Base-by-base conservation (phyloP, 2,888 invertebrate genomes). In the Dasysyrphus tricinctus region DNA sequence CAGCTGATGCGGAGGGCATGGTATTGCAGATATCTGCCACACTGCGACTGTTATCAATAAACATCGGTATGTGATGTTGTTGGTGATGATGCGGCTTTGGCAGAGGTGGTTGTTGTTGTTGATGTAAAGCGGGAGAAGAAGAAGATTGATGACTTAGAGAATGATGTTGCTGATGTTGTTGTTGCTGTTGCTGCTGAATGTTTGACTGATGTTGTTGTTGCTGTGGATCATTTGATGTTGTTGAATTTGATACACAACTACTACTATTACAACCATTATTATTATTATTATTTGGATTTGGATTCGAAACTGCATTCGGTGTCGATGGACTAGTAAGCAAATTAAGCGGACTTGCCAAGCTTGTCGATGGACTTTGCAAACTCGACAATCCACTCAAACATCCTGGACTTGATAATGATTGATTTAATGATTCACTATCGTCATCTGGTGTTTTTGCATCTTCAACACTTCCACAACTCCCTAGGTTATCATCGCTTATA, bases 391-490 rank as follows among this genome's bases (percentile, higher is more conserved):
- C 95, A 88, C 95, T 95, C 72, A 95, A 91, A 65, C 95, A 95
- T 42, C 95, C 95, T 1, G 94, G 94, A 90, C 94, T 94, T 5
- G 92, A 92, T 16, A 93, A 92, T 91, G 93, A 95, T 91, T 92
- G 95, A 93, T 93, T 94, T 75, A 92, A 93, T 91, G 94, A 94
- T 89, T 96, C 96, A 65, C 94, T 95, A 90, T 94, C 94, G 90
- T 96, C 93, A 89, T 96, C 96, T 80, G 94, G 95, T 0, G 95
- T 93, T 93, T 96, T 94, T 39, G 95, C 93, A 92, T 97, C 95
- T 89, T 95, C 94, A 91, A 96, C 95, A 93, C 97, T 96, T 91
- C 96, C 95, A 91, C 96, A 96, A 91, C 97, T 96, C 90, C 96
- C 96, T 89, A 96, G 93, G 90, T 96, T 96, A 90, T 96, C 96